Evolutionary conservation across 1,140 invertebrate genomes (phyloP).

Genomic region (Eumaeus atala): DNA sequence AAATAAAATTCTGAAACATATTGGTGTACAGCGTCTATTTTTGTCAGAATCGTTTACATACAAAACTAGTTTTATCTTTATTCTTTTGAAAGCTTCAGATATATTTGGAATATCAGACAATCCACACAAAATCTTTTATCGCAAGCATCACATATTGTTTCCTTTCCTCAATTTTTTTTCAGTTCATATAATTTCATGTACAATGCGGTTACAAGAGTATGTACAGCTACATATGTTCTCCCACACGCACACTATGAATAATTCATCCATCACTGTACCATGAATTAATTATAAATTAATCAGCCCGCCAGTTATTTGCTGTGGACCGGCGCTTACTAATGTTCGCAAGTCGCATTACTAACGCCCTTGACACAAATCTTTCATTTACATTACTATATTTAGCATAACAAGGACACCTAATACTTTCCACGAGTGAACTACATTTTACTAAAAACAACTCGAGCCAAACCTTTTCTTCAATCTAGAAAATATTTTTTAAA

Average conservation of each 20-base stretch:
- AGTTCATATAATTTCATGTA: too few species aligned
- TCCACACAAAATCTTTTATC: too few species aligned
- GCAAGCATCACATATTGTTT: too few species aligned
- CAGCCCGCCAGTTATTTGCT: conserved; percentile 1
- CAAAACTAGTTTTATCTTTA: too few species aligned
- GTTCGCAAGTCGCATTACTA: neutral
- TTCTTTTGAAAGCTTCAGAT: too few species aligned
- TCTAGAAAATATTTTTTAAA: neutral
- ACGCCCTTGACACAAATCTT: conserved; percentile 4
- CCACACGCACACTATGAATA: conserved; percentile 6
- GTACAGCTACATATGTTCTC: neutral
- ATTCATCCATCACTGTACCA: conserved; percentile 2
- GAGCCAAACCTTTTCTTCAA: neutral
- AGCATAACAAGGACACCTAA: neutral
- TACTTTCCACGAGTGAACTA: neutral
- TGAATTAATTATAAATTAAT: conserved; percentile 8
- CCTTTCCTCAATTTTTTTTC: too few species aligned
- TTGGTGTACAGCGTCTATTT: too few species aligned
- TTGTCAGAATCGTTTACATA: too few species aligned
- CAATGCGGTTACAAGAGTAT: neutral
- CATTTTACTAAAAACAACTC: neutral
- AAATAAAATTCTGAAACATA: too few species aligned
- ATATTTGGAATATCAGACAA: too few species aligned
- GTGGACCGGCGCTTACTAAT: neutral
- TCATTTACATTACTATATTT: conserved; percentile 9